Conservation (phyloP, 1,140 invertebrate genomes). For the Drosophila oshimai region DNA sequence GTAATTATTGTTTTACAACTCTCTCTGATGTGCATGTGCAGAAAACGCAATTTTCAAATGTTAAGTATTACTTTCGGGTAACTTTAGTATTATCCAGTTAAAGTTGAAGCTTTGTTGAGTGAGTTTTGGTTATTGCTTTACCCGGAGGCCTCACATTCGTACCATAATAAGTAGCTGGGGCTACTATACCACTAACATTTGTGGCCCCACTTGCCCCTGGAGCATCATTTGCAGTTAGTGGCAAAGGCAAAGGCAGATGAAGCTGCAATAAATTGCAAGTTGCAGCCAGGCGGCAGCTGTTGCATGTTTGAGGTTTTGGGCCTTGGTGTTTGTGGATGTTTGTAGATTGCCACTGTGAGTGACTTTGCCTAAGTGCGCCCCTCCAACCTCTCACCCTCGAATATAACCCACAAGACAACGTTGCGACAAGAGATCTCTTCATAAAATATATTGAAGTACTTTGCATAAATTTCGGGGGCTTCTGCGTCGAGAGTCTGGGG, state of each 20-base stretch:
- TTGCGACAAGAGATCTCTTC: constrained; percentile 49
- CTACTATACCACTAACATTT: not conserved
- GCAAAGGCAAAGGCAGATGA: too few relatives aligned
- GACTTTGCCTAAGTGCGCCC: constrained; percentile 52
- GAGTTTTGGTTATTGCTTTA: not conserved
- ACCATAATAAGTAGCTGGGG: not conserved
- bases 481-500: not conserved
- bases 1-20: too few relatives aligned
- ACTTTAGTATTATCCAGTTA: not conserved
- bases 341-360: constrained; percentile 53
- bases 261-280: constrained; percentile 65
- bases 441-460: constrained; percentile 66
- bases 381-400: not conserved
- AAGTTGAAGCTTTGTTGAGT: not conserved
- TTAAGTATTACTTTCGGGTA: not conserved
- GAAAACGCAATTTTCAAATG: not conserved
- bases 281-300: constrained; percentile 61
- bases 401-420: constrained; percentile 12
- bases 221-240: constrained; percentile 26
- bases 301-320: constrained; percentile 47
- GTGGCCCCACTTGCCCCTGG: not conserved
- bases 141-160: not conserved
- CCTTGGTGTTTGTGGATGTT: constrained; percentile 22
- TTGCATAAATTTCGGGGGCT: constrained; percentile 45
- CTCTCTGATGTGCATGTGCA: not conserved